Base-by-base conservation (phyloP, 2,888 invertebrate genomes). In the Caenorhabditis japonica region DNA sequence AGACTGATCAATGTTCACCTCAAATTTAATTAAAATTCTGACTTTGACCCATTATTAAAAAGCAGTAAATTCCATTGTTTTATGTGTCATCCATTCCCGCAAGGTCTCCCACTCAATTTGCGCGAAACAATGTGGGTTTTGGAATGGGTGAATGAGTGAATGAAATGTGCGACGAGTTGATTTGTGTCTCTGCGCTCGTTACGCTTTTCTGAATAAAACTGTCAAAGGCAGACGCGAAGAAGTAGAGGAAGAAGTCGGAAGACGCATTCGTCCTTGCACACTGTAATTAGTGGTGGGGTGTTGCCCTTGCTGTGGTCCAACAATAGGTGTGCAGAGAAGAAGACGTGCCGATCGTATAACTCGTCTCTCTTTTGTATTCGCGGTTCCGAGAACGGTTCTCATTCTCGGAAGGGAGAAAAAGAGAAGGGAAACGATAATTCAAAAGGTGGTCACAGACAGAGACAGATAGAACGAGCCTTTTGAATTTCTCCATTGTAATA, bases 251-350 rank as follows among this genome's bases (percentile, higher is more conserved):
- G 33, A 34, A 58, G 44, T 27, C 36, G 17, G 4, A 30, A 38
- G 34, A 38, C 53, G 49, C 25, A 56, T 64, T 64, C 64, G 64
- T 64, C 64, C 64, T 64, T 64, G 64, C 64, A 64, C 64, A 64
- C 64, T 64, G 64, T 64, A 64, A 64, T 64, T 64, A 64, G 64
- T 49, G 64, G 15, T 49, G 47, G 47, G 39, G 49, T 38, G 39
- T 23, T 56, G 64, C 64, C 64, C 56, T 64, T 64, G 64, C 64
- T 39, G 49, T 33, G 34, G 21, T 21, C 55, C 41, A 46, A 64
- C 64, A 64, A 64, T 64, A 56, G 64, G 46, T 49, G 55, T 47
- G 27, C 39, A 34, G 17, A 3, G 25, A 21, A 23, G 4, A 27
- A 15, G 23, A 17, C 17, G 21, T 46, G 41, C 53, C 64, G 64